These are phyloP conservation scores for Agapornis roseicollis DNA, from an alignment of 2,113 vertebrate genomes.

Conservation along the genomic window DNA sequence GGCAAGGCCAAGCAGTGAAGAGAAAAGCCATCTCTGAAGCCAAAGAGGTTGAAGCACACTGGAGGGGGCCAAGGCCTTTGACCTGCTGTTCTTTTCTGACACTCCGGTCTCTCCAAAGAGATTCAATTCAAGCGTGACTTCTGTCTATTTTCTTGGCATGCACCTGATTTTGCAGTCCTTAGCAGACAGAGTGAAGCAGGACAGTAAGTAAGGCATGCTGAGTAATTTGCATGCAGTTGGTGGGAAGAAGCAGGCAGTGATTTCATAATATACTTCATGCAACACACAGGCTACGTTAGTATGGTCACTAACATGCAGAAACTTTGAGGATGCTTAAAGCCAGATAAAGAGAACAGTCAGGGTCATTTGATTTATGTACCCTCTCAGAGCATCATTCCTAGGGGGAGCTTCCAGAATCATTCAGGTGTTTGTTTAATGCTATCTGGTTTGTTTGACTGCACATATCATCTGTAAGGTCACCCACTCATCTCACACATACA, in stretches of 20 bases:
- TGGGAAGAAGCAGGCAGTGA: background rate
- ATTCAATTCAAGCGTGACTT: background rate
- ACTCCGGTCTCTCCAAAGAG: accelerated
- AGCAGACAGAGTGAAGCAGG: background rate
- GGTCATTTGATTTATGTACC: background rate
- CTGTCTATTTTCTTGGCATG: background rate
- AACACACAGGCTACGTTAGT: background rate
- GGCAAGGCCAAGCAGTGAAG: background rate
- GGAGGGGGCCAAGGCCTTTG: background rate
- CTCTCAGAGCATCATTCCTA: background rate
- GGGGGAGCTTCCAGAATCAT: background rate
- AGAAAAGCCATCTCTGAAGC: constrained; percentile 2
- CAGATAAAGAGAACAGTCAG: background rate
- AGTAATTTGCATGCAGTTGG: background rate
- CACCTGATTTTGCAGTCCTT: background rate
- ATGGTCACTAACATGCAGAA: background rate
- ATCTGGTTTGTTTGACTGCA: background rate
- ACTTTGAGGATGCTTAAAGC: background rate
- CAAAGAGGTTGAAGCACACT: background rate
- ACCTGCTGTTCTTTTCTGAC: background rate
- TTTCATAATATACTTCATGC: background rate
- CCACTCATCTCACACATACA: accelerated
- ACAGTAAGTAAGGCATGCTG: background rate
- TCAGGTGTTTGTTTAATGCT: background rate
- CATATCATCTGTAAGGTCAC: background rate